These are phyloP conservation scores for Trinorchestia longiramus DNA, from an alignment of 1,140 invertebrate genomes.

Conservation along the genomic window DNA sequence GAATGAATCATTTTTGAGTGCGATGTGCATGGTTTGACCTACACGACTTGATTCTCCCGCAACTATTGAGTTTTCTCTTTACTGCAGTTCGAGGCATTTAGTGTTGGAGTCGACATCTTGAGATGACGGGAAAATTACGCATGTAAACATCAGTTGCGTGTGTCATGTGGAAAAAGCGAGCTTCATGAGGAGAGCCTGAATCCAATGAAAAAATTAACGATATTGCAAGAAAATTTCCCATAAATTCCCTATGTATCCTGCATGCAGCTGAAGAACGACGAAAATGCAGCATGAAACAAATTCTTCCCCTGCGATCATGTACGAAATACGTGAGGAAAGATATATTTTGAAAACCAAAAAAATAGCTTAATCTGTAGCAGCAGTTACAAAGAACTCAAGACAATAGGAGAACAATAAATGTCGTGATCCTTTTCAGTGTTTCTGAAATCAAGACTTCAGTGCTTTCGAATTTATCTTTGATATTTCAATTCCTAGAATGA, in stretches of 20 bases:
- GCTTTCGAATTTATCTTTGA: neutral
- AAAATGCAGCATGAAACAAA: no score
- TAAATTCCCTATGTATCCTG: no score
- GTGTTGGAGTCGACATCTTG: no score
- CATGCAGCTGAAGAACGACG: no score
- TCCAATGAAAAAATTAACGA: no score
- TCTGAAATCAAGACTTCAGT: neutral
- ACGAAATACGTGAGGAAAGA: neutral
- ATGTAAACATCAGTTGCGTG: no score
- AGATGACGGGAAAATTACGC: no score
- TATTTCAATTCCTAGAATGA: neutral
- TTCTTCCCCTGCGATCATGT: neutral
- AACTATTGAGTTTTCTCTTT: neutral
- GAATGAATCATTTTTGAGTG: neutral
- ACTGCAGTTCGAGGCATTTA: neutral
- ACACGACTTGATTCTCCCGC: neutral
- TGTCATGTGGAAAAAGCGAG: no score
- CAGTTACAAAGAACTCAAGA: neutral
- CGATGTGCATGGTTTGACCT: neutral
- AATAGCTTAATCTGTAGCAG: neutral
- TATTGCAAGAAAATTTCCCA: no score
- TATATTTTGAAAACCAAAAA: neutral
- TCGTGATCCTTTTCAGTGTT: neutral
- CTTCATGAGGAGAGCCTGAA: no score
- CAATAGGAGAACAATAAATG: neutral